These are phyloP conservation scores for Rhipidura dahli DNA, from an alignment of 2,113 vertebrate genomes.

Conservation along the genomic window DNA sequence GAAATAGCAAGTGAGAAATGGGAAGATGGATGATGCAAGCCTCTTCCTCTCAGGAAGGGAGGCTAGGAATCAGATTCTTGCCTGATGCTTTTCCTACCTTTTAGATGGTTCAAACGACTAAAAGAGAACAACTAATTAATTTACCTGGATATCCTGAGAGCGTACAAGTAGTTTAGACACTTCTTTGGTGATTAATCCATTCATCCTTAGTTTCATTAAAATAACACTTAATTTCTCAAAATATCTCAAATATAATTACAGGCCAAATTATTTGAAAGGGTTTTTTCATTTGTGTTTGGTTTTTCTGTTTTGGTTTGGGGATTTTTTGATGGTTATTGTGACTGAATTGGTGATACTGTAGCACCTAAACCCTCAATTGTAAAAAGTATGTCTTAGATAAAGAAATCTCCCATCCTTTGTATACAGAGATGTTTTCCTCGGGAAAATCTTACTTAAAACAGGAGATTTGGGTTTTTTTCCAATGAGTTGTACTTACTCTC, in stretches of 20 bases:
- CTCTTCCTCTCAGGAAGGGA: background rate
- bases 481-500: rapidly evolving
- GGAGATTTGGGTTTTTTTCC: background rate
- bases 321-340: background rate
- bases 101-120: background rate
- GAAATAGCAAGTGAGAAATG: background rate
- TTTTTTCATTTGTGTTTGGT: background rate
- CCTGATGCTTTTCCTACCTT: background rate
- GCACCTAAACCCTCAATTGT: background rate
- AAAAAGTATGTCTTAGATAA: background rate
- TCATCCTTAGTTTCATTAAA: background rate
- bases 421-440: background rate
- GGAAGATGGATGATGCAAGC: background rate
- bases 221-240: background rate
- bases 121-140: background rate
- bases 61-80: background rate
- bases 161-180: background rate
- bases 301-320: background rate
- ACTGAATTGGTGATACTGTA: background rate
- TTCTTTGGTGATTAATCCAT: background rate
- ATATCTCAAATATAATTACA: background rate
- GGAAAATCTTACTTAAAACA: background rate
- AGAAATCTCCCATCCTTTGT: background rate
- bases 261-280: background rate
- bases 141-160: background rate